phyloP scores from a whole-genome alignment of 2,797 vertebrate genomes.

The Tinamus major region DNA sequence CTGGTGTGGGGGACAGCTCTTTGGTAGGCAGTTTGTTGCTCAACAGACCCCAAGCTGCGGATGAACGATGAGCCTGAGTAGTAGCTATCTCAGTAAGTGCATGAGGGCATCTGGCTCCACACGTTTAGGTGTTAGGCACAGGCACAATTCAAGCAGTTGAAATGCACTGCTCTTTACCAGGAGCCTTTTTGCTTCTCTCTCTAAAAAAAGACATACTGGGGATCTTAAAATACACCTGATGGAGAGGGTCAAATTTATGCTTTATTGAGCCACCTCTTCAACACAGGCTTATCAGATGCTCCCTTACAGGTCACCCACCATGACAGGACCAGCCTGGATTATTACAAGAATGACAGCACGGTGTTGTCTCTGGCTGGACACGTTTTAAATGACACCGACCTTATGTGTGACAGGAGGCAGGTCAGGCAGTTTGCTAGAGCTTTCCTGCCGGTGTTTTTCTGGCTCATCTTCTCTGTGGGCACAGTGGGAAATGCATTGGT shows the following conservation, averaged over 20 bases:
- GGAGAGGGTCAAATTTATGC: background rate
- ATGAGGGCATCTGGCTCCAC: background rate
- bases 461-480: conserved; percentile 87
- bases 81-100: background rate
- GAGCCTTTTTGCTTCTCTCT: background rate
- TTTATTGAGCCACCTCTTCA: background rate
- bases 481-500: conserved; percentile 86
- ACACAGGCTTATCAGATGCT: background rate
- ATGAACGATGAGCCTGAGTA: background rate
- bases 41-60: background rate
- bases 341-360: background rate
- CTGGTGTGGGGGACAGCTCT: background rate
- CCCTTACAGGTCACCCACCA: conserved; percentile 45
- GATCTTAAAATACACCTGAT: background rate
- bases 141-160: background rate
- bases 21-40: background rate
- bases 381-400: background rate
- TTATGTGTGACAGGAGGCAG: conserved; percentile 75
- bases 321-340: background rate
- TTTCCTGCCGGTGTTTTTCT: conserved; percentile 85
- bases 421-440: conserved; percentile 80
- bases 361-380: background rate
- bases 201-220: background rate
- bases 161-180: accelerated
- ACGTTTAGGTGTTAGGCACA: background rate